Base-by-base conservation (phyloP, 2,797 vertebrate species). In the Acanthurus tractus region DNA sequence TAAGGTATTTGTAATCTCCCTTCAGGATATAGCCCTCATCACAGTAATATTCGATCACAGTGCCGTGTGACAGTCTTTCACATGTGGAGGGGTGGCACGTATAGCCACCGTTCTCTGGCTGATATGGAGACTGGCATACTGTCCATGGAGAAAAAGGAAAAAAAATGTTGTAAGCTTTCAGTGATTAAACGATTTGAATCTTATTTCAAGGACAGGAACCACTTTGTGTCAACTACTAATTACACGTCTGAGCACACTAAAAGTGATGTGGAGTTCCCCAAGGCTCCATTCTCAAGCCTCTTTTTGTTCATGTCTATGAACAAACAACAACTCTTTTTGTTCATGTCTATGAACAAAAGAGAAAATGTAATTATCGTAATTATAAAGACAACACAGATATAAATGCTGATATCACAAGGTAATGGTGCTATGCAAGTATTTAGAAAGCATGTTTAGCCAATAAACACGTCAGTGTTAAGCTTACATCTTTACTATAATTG, bases 1-100 rank as follows among this genome's bases (percentile, higher is more conserved):
- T 99, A 83, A 98, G 91, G 83, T 98, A 99, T 83, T 97, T 98
- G 89, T 99, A 99, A 76, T 99, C 97, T 12, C 97, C 97, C 80
- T 98, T 99, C 74, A 99, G 89, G 85, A 97, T 93, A 85, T 97
- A 99, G 83, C 97, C 98, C 92, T 99, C 97, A 0, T 96, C 94
- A 29, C 98, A 99, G 48, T 97, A 96, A 88, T 97, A 99, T 78
- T 99, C 98, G 49, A 99, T 96, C 86, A 99, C 97, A 7, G 95
- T 99, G 83, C 96, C 96, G 1, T 97, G 93, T 61, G 94, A 95
- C 70, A 99, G 91, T 75, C 94, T 93, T 86, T 89, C 94, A 85
- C 98, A 99, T 46, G 97, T 95, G 6, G 95, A 94, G 0, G 98
- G 97, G 83, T 99, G 98, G 90, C 98, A 99, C 78, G 94, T 93